These are phyloP conservation scores for Camponotus fellah DNA, from an alignment of 2,888 invertebrate species.

Conservation along the genomic window DNA sequence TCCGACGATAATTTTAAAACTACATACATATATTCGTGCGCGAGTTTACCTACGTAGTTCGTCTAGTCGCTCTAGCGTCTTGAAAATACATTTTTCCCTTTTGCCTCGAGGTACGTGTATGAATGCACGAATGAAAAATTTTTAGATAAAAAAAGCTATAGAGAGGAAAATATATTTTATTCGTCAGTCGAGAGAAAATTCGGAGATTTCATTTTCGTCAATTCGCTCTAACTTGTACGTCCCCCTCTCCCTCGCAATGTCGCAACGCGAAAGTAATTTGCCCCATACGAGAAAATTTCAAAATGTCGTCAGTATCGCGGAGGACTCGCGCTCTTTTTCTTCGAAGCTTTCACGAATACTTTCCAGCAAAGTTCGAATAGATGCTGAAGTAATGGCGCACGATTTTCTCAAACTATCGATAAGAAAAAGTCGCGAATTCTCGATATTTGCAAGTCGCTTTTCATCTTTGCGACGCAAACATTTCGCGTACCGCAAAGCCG, in stretches of 20 bases:
- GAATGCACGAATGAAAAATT: slow-evolving; percentile 27
- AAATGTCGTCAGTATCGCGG: neutral
- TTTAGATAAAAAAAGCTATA: slow-evolving; percentile 14
- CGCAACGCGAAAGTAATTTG: slow-evolving; percentile 19
- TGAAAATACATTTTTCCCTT: slow-evolving; percentile 20
- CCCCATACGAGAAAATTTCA: slow-evolving; percentile 1
- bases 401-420: slow-evolving; percentile 10
- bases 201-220: slow-evolving; percentile 3
- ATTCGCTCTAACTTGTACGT: slow-evolving; percentile 8
- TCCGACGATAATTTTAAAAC: slow-evolving; percentile 32
- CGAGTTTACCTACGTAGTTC: neutral
- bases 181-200: slow-evolving; percentile 27
- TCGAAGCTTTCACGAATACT: neutral
- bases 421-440: slow-evolving; percentile 6
- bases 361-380: neutral
- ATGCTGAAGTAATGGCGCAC: neutral
- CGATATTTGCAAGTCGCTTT: slow-evolving; percentile 25
- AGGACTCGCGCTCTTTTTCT: neutral
- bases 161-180: slow-evolving; percentile 32
- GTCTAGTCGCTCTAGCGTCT: slow-evolving; percentile 1
- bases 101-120: slow-evolving; percentile 4
- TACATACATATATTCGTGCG: neutral
- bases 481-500: slow-evolving; percentile 36
- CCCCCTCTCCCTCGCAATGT: too few relatives aligned
- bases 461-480: slow-evolving; percentile 39